Base-by-base conservation (phyloP, 1,140 invertebrate species). In the Babylonia areolata region DNA sequence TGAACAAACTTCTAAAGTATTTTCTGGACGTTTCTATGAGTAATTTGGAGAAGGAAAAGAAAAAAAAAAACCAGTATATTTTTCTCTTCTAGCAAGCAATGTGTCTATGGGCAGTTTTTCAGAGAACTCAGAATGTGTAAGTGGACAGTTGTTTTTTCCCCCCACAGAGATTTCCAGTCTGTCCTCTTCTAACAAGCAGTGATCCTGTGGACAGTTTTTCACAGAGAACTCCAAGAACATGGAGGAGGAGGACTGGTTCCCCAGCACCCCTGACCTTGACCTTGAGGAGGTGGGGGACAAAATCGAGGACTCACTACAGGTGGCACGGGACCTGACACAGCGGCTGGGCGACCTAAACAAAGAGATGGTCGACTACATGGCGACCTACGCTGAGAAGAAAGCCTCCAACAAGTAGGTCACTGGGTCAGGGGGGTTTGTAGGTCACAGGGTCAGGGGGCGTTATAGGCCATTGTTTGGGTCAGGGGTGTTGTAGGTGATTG, bases 361-460 rank as follows among this genome's bases (percentile, higher is more conserved):
- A 46, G 92, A 94, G 37, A 93, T 94, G 84, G 87, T 93, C 3
- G 91, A 91, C 17, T 94, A 91, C 88, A 89, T 94, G 69, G 88
- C 90, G 0, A 90, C 88, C 35, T 91, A 91, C 84, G 91, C 92
- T 2, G 91, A 93, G 86, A 91, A 90, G 17, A 93, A 94, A 83
- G 92, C 93, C 5, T 91, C 90, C 28, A 92, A 90, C 86, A 93
- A 92, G 92, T 93, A 88, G 89, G 90, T 89, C 17, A 23, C 23
- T 28, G 58, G 5, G 58, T 23, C 5, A n/a, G 0, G 58, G 58
- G 15, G 46, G 46, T 6, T 51, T 51, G 92, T 93, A 88, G 89
- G 90, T 89, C 17, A 23, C 23, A 20, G 58, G 5, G 58, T 23
- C 5, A n/a, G 0, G 58, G 58, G 15, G 46, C 20, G 5, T 0